Conservation (phyloP, 2,888 invertebrate genomes). For the Ophion obscuratus region DNA sequence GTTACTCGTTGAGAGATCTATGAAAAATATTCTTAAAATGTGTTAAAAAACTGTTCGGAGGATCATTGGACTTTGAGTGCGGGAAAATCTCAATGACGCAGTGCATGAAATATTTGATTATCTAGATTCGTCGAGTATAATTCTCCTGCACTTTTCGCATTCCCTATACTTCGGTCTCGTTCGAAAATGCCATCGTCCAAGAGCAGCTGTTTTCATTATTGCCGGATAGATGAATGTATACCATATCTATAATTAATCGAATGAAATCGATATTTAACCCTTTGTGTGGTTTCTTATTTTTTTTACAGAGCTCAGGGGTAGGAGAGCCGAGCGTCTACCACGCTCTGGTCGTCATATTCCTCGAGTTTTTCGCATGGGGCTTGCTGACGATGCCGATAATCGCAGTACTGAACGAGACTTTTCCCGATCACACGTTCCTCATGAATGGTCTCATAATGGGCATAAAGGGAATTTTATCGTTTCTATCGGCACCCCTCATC, state of each 20-base stretch:
- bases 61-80: background rate
- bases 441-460: slow-evolving; percentile 99
- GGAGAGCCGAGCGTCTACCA: slow-evolving; percentile 99
- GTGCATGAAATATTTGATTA: background rate
- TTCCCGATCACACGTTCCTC: slow-evolving; percentile 99
- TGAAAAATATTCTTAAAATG: background rate
- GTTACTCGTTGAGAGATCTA: background rate
- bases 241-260: background rate
- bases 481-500: slow-evolving; percentile 98
- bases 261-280: background rate
- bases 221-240: background rate
- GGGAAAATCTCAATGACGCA: background rate
- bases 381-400: slow-evolving; percentile 99
- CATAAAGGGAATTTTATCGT: slow-evolving; percentile 98
- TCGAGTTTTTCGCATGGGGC: slow-evolving; percentile 99
- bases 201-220: background rate
- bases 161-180: background rate
- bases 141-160: background rate
- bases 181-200: background rate
- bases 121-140: background rate
- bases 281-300: slow-evolving; percentile 54
- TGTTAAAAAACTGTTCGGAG: background rate
- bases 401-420: slow-evolving; percentile 96
- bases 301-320: slow-evolving; percentile 91
- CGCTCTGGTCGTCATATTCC: slow-evolving; percentile 99